Conservation (phyloP, 2,888 invertebrate genomes). For the Phengaris arion region DNA sequence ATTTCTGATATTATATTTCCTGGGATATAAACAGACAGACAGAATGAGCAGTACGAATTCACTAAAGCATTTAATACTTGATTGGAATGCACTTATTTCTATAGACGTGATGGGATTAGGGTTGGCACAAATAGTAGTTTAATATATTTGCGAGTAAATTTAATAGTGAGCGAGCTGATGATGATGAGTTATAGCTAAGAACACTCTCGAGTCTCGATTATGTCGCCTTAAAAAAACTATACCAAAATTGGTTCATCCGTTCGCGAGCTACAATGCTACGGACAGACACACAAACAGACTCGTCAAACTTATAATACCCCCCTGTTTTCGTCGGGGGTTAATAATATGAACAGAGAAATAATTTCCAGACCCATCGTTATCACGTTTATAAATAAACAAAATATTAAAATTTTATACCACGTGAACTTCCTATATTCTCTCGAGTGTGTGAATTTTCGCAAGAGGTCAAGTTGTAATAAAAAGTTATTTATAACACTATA, state of each 20-base stretch:
- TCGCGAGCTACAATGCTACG: too few relatives aligned
- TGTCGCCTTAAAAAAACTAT: too few relatives aligned
- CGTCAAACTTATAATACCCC: too few relatives aligned
- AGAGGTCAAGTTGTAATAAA: constrained; percentile 12
- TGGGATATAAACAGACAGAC: neutral
- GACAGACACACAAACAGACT: too few relatives aligned
- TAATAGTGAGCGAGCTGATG: too few relatives aligned
- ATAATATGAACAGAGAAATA: neutral
- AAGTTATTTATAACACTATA: neutral
- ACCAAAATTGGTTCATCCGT: too few relatives aligned
- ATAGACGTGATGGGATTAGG: constrained; percentile 33
- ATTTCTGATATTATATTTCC: neutral
- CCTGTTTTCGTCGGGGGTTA: too few relatives aligned
- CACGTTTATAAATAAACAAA: neutral
- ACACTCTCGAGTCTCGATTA: too few relatives aligned
- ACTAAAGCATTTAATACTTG: constrained; percentile 34
- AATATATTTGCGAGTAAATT: too few relatives aligned
- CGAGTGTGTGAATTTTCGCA: constrained; percentile 3
- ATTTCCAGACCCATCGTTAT: neutral
- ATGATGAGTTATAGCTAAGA: too few relatives aligned
- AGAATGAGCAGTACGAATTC: constrained; percentile 14
- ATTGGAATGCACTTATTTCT: constrained; percentile 38
- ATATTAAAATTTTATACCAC: constrained; percentile 4
- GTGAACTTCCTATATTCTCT: neutral
- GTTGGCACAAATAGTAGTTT: neutral